Evolutionary conservation across 1,140 invertebrate species (phyloP).

Genomic region (Temnothorax longispinosus): DNA sequence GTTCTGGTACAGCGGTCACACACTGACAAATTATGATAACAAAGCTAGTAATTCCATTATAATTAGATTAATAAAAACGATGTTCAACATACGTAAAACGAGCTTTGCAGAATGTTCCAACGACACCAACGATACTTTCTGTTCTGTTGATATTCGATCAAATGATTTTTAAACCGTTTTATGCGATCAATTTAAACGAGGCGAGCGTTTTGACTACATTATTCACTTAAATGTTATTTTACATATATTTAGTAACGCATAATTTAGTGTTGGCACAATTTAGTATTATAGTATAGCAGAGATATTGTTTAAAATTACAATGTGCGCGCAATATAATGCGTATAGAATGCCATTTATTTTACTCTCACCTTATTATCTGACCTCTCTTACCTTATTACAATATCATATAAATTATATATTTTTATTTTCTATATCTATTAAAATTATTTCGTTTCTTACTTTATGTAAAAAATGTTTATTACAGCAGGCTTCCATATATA

Average conservation of each 20-base stretch:
- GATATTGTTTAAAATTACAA: background rate
- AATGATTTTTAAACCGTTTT: background rate
- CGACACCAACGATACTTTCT: background rate
- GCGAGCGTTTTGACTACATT: background rate
- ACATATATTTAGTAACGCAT: background rate
- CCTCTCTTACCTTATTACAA: background rate
- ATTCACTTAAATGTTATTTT: background rate
- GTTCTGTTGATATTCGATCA: background rate
- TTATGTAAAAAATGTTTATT: background rate
- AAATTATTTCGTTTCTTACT: background rate
- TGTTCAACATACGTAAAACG: background rate
- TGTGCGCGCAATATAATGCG: background rate
- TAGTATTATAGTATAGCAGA: background rate
- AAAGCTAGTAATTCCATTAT: constrained; percentile 7
- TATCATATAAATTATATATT: background rate
- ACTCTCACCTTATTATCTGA: background rate
- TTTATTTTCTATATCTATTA: background rate
- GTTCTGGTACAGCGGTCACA: background rate
- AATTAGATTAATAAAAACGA: background rate
- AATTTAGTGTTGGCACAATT: background rate
- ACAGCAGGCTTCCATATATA: background rate
- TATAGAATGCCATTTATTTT: background rate
- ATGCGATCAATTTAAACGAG: background rate
- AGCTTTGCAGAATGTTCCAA: background rate
- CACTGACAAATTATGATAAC: background rate